Evolutionary conservation across 2,113 vertebrate genomes (phyloP), one percentile per base, ranked within the genome.

Genomic region (Gallinago paraguaiae): DNA sequence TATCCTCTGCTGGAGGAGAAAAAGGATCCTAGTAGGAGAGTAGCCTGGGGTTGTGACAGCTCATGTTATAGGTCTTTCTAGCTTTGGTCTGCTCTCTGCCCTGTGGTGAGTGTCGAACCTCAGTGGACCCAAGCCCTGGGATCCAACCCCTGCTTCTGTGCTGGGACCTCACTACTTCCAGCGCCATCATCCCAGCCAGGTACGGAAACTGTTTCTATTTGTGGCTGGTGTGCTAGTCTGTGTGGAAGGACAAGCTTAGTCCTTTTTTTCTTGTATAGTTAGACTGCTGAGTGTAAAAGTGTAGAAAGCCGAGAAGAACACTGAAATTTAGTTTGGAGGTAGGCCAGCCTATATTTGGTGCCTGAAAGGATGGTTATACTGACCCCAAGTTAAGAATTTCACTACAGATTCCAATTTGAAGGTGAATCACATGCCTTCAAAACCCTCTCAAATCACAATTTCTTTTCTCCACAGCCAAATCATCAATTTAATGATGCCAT

Each of bases 141-240:
- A 35, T 35, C 11, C 57, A 39, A 3, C 6, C 37, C 33, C 16
- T 27, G 56, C 27, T 60, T 3, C 39, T 30, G 11, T 5, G 45
- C 37, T 31, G 37, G 56, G 35, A 25, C 31, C 0, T 0, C 10
- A 2, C 50, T 11, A 46, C 57, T 79, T n/a, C 53, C n/a, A 39
- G 41, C 33, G 6, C 13, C 0, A 0, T 28, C 39, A 9, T 17
- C 43, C 0, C 0, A 0, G 16, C 27, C 59, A 5, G 35, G 24
- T 11, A 3, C 0, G 0, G 31, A 15, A 25, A 5, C 27, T 39
- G 24, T 15, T 70, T 28, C 57, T 3, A 0, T 2, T 4, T 13
- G n/a, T 4, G 0, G 6, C 37, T 31, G 28, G 14, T 6, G 1
- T 9, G 11, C 23, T 7, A 6, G 23, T 11, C 46, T 27, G n/a